Base-by-base conservation (phyloP, 1,140 invertebrate species). In the Sitobion miscanthi region DNA sequence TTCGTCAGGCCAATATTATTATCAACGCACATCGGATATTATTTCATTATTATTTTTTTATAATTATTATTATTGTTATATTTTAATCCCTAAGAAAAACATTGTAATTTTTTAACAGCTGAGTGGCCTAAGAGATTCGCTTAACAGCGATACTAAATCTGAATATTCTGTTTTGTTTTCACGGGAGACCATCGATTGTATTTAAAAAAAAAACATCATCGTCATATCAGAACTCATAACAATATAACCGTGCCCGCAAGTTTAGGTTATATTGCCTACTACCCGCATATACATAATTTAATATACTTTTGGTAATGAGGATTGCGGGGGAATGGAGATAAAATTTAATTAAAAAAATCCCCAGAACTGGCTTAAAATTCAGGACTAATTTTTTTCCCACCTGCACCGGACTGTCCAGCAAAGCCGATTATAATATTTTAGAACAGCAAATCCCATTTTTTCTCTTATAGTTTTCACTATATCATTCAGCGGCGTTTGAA, bases 291-390 rank as follows among this genome's bases (percentile, higher is more conserved):
- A 54, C n/a, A 54, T 89, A 86, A 30, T 86, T 52, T 52, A 88
- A 52, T n/a, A 62, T 90, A 90, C 23, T 90, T 38, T 42, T 17
- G 35, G 23, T 42, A 47, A 62, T 62, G 52, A 90, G 54, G 35
- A 62, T 90, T 38, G 88, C 11, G 38, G 35, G 42, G 52, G 52
- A 42, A 54, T 62, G 52, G 54, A 45, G 7, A 69, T 45, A 52
- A 69, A 90, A 90, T 90, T 90, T 90, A 90, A 90, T 90, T 90
- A 90, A 90, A 90, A 77, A 90, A 90, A 69, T n/a, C 38, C 25
- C 38, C 69, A 90, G 38, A 14, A 42, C 52, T 38, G 35, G 88
- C 88, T 90, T 90, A 90, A 62, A 90, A 45, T 90, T 90, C 35
- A 42, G 54, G 38, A 7, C 88, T 62, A 90, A 89, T 69, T 69